These are phyloP conservation scores for Hedya salicella DNA, from an alignment of 2,888 invertebrate species.

Conservation along the genomic window DNA sequence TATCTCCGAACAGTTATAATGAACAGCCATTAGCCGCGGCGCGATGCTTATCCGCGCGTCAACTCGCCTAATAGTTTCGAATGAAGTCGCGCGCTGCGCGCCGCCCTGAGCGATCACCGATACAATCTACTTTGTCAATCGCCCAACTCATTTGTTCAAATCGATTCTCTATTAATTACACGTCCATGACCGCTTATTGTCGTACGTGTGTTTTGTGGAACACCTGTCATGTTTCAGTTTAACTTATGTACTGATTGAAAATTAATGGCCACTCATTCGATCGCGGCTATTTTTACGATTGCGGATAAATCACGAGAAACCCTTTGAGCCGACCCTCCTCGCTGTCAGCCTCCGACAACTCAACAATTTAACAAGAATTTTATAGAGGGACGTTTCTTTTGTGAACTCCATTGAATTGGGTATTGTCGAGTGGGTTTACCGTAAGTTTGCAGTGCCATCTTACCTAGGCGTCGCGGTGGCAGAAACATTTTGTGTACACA, in stretches of 20 bases:
- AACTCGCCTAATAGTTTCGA: constrained; percentile 38
- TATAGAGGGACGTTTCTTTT: constrained; percentile 41
- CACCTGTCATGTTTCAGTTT: constrained; percentile 38
- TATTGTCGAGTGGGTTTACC: constrained; percentile 28
- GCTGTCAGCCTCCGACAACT: constrained; percentile 40
- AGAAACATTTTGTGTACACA: constrained; percentile 24
- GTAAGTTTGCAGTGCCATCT: constrained; percentile 26
- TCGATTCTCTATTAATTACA: constrained; percentile 35
- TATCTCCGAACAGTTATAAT: constrained; percentile 30
- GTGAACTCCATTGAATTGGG: constrained; percentile 36
- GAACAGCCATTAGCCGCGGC: constrained; percentile 33
- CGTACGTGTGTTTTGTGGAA: constrained; percentile 21
- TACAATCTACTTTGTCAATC: constrained; percentile 37
- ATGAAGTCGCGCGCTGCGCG: constrained; percentile 17
- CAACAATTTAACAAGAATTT: constrained; percentile 42
- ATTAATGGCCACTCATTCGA: constrained; percentile 40
- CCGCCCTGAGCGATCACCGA: constrained; percentile 13
- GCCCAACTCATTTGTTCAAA: constrained; percentile 24
- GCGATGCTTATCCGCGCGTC: constrained; percentile 37
- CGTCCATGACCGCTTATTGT: constrained; percentile 24
- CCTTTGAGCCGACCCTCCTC: constrained; percentile 41
- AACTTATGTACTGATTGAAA: constrained; percentile 41
- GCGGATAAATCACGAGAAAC: constrained; percentile 41
- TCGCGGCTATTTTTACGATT: constrained; percentile 38
- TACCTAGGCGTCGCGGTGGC: constrained; percentile 10